These are phyloP conservation scores for Sardina pilchardus DNA, from an alignment of 2,113 vertebrate genomes.

Conservation along the genomic window DNA sequence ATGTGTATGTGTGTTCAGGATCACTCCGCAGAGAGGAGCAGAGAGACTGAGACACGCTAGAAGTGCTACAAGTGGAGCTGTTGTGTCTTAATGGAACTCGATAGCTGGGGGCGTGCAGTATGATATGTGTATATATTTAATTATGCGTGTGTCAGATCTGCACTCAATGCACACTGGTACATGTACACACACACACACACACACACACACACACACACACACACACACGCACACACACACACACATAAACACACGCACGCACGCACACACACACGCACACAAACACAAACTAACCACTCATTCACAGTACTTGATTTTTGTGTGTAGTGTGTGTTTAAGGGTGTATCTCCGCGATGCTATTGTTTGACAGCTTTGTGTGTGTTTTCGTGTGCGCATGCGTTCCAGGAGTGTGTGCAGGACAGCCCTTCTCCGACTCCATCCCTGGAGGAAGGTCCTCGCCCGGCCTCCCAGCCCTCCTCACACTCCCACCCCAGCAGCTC, in stretches of 20 bases:
- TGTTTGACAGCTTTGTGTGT: background rate
- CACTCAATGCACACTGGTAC: background rate
- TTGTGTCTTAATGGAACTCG: background rate
- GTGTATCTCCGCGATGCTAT: background rate
- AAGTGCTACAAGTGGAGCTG: background rate
- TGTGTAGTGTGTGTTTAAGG: background rate
- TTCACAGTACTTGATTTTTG: background rate
- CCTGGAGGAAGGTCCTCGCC: conserved; percentile 47
- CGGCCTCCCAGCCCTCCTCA: conserved; percentile 49
- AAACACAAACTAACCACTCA: background rate
- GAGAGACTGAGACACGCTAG: background rate
- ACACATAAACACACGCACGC: background rate
- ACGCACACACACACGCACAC: background rate
- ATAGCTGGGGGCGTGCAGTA: background rate
- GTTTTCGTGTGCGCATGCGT: background rate
- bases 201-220: background rate
- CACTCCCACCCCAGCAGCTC: conserved; percentile 49
- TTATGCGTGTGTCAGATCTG: background rate
- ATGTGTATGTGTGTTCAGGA: background rate
- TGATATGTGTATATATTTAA: conserved; percentile 1
- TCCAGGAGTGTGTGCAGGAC: conserved; percentile 48
- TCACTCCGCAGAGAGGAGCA: background rate
- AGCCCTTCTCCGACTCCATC: conserved; percentile 50
- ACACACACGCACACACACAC: conserved; percentile 1
- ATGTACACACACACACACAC: background rate